Evolutionary conservation across 2,888 invertebrate genomes (phyloP).

Genomic region (Eudasyphora cyanicolor): DNA sequence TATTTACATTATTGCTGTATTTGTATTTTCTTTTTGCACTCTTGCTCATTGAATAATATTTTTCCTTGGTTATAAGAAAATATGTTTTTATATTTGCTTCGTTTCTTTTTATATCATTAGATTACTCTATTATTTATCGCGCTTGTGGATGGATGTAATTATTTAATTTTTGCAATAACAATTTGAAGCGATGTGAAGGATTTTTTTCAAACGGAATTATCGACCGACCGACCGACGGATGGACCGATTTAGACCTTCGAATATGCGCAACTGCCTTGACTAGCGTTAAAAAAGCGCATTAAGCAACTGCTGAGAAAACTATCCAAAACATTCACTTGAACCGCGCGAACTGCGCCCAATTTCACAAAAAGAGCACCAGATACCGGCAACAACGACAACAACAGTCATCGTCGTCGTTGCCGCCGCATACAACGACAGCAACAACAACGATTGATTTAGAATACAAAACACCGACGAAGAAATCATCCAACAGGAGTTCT

Average conservation of each 20-base stretch:
- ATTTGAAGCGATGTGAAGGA: no score
- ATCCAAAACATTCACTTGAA: slow-evolving; percentile 71
- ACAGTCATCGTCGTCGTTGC: no score
- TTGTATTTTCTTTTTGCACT: no score
- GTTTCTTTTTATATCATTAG: no score
- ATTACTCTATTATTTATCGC: no score
- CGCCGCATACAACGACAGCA: slow-evolving; percentile 59
- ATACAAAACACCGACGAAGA: slow-evolving; percentile 44
- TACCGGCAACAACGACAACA: slow-evolving; percentile 32
- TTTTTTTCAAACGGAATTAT: slow-evolving; percentile 33
- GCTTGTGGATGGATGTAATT: no score
- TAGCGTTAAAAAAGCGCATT: slow-evolving; percentile 75
- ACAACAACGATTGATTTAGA: slow-evolving; percentile 50
- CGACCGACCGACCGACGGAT: slow-evolving; percentile 71
- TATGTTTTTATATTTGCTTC: no score
- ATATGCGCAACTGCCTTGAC: slow-evolving; percentile 69
- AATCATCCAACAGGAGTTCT: slow-evolving; percentile 60
- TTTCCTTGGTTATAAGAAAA: no score
- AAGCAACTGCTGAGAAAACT: slow-evolving; percentile 74
- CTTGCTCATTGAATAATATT: no score
- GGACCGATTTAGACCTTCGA: slow-evolving; percentile 47
- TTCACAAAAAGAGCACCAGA: slow-evolving; percentile 47
- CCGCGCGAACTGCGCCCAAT: slow-evolving; percentile 65
- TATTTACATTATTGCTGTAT: no score
- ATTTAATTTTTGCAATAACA: no score